A percentile compares a stretch with the other conserved stretches of the same genome.
Evolutionary conservation across 2,888 invertebrate species (phyloP).

Genomic region (Heliconius aoede): DNA sequence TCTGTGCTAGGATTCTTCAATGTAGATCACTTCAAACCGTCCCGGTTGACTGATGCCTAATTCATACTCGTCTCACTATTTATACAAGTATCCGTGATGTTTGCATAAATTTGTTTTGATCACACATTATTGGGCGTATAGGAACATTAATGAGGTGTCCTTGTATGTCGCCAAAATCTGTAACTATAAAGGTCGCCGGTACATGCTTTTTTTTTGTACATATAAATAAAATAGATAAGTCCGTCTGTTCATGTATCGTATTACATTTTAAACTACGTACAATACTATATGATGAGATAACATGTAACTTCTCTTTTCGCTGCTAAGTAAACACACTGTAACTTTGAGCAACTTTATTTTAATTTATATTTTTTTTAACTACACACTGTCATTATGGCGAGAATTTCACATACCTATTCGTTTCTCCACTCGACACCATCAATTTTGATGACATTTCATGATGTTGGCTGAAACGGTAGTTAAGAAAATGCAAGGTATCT

Average conservation of each 20-base stretch:
- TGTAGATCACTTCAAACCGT: conserved; percentile 69
- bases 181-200: conserved; percentile 55
- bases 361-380: not conserved
- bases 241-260: not conserved
- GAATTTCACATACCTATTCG: not conserved
- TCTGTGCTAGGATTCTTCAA: conserved; percentile 64
- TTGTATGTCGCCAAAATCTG: conserved; percentile 62
- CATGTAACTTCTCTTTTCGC: not conserved
- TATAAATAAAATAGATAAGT: not conserved
- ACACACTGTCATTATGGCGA: not conserved
- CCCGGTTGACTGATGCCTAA: conserved; percentile 44
- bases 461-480: no score
- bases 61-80: conserved; percentile 60
- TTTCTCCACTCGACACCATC: no score
- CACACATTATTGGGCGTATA: conserved; percentile 57
- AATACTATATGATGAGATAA: not conserved
- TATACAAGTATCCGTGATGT: conserved; percentile 68
- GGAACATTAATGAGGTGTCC: conserved; percentile 63
- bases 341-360: not conserved
- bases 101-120: conserved; percentile 57
- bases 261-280: not conserved
- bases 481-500: no score
- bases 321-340: not conserved
- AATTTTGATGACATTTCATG: not conserved
- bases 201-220: conserved; percentile 38